Conservation (phyloP, 2,797 vertebrate genomes). For the Siniperca undulata region DNA sequence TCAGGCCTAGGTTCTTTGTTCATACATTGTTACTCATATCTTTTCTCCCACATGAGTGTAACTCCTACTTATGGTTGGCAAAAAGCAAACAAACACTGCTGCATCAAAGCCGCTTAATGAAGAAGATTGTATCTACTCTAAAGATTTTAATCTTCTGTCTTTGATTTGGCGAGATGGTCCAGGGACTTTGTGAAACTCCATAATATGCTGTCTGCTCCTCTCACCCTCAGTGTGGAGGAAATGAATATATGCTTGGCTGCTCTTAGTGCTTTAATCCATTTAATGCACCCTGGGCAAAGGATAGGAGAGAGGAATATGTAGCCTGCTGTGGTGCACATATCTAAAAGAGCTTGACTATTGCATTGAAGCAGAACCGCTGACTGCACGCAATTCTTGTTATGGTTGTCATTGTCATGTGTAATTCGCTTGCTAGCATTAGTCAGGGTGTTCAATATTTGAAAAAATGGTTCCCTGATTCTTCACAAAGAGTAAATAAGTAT, state of each 20-base stretch:
- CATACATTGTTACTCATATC: slow-evolving; percentile 8
- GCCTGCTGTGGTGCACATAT: slow-evolving; percentile 58
- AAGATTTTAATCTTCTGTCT: slow-evolving; percentile 69
- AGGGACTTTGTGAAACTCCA: slow-evolving; percentile 68
- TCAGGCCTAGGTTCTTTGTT: background rate
- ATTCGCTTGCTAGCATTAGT: slow-evolving; percentile 49
- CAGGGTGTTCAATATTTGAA: slow-evolving; percentile 37
- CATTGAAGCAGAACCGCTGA: slow-evolving; percentile 69
- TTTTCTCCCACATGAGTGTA: slow-evolving; percentile 18
- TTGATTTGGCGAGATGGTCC: slow-evolving; percentile 68
- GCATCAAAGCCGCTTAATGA: slow-evolving; percentile 50
- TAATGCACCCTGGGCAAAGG: slow-evolving; percentile 77
- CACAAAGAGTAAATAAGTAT: slow-evolving; percentile 35
- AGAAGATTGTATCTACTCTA: slow-evolving; percentile 47
- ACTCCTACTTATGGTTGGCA: background rate
- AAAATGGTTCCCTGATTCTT: slow-evolving; percentile 29
- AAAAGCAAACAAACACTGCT: slow-evolving; percentile 41
- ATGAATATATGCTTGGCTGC: slow-evolving; percentile 80
- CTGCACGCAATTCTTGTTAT: slow-evolving; percentile 45
- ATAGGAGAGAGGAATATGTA: slow-evolving; percentile 60
- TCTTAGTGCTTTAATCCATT: slow-evolving; percentile 79
- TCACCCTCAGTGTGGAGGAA: slow-evolving; percentile 69
- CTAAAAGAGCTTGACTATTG: slow-evolving; percentile 61
- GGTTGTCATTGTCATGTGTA: slow-evolving; percentile 60
- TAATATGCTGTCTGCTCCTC: slow-evolving; percentile 66